Percentiles rank a stretch among this genome's conserved stretches.
These are phyloP conservation scores for Maniola hyperantus DNA, from an alignment of 2,888 invertebrate genomes.

Conservation along the genomic window DNA sequence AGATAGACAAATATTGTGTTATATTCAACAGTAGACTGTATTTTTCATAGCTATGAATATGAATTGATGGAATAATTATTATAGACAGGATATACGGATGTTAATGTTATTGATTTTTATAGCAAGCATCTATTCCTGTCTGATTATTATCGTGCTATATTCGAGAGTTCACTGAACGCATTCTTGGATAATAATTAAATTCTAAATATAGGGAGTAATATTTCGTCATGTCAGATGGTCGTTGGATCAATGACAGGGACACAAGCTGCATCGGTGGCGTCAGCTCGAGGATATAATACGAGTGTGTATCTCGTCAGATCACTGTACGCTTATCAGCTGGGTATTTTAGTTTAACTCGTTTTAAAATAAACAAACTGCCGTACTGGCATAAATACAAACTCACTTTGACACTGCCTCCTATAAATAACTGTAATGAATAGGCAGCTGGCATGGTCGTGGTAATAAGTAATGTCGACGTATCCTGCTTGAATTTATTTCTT, in stretches of 20 bases:
- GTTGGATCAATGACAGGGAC: constrained; percentile 63
- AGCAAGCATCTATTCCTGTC: constrained; percentile 34
- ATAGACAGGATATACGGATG: constrained; percentile 13
- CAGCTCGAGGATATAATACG: constrained; percentile 56
- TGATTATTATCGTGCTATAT: constrained; percentile 39
- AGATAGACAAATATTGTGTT: constrained; percentile 47
- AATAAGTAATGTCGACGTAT: constrained; percentile 76
- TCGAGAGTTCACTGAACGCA: constrained; percentile 63
- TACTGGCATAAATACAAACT: constrained; percentile 74
- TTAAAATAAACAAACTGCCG: constrained; percentile 76
- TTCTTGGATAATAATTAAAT: constrained; percentile 58
- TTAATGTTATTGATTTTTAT: constrained; percentile 22
- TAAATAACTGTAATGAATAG: constrained; percentile 81
- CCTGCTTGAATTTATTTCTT: constrained; percentile 72
- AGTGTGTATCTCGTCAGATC: constrained; percentile 52
- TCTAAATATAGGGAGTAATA: constrained; percentile 68
- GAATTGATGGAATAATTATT: background rate
- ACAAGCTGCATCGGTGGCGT: constrained; percentile 61
- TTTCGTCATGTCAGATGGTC: constrained; percentile 63
- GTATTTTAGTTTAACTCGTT: constrained; percentile 72
- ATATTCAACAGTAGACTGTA: constrained; percentile 17
- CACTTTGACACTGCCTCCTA: constrained; percentile 77
- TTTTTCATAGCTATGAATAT: constrained; percentile 21
- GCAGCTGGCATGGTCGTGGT: constrained; percentile 70
- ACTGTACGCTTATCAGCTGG: constrained; percentile 72